These are phyloP conservation scores for Microvelia longipes DNA, from an alignment of 1,140 invertebrate genomes.

Conservation along the genomic window DNA sequence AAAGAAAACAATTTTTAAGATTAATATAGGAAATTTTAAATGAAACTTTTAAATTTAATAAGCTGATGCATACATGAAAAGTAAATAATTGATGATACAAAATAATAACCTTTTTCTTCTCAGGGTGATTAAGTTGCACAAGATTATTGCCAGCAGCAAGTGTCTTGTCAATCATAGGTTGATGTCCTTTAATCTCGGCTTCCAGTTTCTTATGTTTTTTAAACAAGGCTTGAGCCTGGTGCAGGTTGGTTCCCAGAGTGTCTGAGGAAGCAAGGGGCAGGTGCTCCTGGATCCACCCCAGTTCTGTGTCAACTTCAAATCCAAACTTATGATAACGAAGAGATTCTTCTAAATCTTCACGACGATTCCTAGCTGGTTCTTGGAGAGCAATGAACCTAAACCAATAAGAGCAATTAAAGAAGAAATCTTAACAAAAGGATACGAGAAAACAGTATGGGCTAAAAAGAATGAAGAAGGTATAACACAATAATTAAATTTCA, in stretches of 20 bases:
- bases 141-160: conserved; percentile 54
- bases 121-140: conserved; percentile 56
- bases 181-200: conserved; percentile 66
- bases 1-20: too few species aligned
- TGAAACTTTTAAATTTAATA: too few species aligned
- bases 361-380: conserved; percentile 44
- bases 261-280: conserved; percentile 61
- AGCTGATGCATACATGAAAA: too few species aligned
- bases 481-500: too few species aligned
- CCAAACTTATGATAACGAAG: conserved; percentile 79
- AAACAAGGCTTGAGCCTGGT: conserved; percentile 77
- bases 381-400: conserved; percentile 41
- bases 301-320: conserved; percentile 81
- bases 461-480: too few species aligned
- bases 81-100: background rate
- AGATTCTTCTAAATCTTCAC: conserved; percentile 72
- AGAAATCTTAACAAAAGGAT: too few species aligned
- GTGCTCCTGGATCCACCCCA: conserved; percentile 92
- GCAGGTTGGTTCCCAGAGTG: conserved; percentile 60
- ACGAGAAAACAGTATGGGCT: too few species aligned
- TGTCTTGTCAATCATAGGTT: conserved; percentile 65
- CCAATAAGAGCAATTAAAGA: background rate
- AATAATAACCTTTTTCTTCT: conserved; percentile 46
- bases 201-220: conserved; percentile 90
- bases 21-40: too few species aligned